These are phyloP conservation scores for Pholis gunnellus DNA, from an alignment of 2,113 vertebrate genomes.

Conservation along the genomic window DNA sequence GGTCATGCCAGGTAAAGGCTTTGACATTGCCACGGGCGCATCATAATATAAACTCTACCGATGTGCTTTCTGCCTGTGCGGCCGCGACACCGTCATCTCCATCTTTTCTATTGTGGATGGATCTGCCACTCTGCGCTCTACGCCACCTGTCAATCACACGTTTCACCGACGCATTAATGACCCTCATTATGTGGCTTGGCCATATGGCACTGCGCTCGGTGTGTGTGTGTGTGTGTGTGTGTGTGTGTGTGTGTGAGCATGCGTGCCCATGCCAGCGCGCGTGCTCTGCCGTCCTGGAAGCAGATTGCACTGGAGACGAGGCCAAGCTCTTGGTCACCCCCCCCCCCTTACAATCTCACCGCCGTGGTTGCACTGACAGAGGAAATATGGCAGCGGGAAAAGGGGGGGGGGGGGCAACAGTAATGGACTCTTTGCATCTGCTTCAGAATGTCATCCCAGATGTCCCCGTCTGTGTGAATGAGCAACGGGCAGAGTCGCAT, in stretches of 20 bases:
- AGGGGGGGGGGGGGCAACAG: conserved; percentile 37
- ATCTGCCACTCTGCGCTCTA: conserved; percentile 64
- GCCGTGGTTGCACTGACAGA: conserved; percentile 63
- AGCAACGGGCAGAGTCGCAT: conserved; percentile 19
- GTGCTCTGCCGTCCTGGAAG: conserved; percentile 50
- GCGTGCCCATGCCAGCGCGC: not conserved
- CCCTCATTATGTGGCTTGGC: conserved; percentile 72
- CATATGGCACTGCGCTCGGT: conserved; percentile 55
- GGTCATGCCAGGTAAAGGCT: conserved; percentile 55
- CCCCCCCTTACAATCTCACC: conserved; percentile 57
- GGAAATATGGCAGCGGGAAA: conserved; percentile 64
- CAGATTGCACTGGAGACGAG: conserved; percentile 73
- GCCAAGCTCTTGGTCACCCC: conserved; percentile 68
- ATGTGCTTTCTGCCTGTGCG: conserved; percentile 10
- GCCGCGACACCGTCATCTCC: conserved; percentile 46
- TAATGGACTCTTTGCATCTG: conserved; percentile 78
- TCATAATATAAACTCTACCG: conserved; percentile 35
- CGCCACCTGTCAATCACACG: conserved; percentile 73
- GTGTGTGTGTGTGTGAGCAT: not conserved
- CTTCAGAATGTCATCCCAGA: conserved; percentile 70
- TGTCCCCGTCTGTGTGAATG: conserved; percentile 65
- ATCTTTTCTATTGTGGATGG: conserved; percentile 44
- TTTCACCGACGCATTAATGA: conserved; percentile 60
- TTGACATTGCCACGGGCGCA: conserved; percentile 47
- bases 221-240: conserved; percentile 17